Evolutionary conservation across 2,888 invertebrate genomes (phyloP), one percentile per base, ranked within the genome.

Genomic region (Altica lythri): DNA sequence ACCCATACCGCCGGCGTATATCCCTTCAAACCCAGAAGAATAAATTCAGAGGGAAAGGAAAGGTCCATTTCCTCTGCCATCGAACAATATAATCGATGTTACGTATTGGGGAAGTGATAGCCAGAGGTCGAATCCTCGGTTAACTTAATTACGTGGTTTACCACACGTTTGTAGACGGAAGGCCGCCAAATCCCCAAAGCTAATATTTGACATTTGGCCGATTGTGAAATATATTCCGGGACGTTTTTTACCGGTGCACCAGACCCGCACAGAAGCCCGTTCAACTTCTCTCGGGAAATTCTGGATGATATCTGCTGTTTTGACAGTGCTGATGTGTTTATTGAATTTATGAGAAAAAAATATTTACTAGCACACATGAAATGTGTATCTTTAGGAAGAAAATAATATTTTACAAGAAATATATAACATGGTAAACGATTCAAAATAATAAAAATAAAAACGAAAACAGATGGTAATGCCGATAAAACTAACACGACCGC

Each of bases 131-230:
- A 53, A 38, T 38, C 47, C 53, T 42, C 47, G 35, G 53, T 53
- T 44, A 55, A 50, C 55, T 55, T 42, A 40, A 55, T 55, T 55
- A 50, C 35, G 45, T 46, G 55, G 50, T 38, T 18, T 47, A 44
- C 51, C 46, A 45, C 56, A 51, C 51, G 59, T 56, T 56, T 49
- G 54, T 43, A 45, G 44, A 45, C 44, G 45, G 43, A 44, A 34
- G 47, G 32, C 47, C 51, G 27, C 49, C 51, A 50, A 57, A 55
- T 57, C 57, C 60, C 60, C 44, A 59, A 57, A 60, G 61, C 60
- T 55, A 59, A 64, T 62, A 64, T 62, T 64, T 64, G 62, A 62
- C 61, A 53, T 55, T 42, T 53, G 47, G 50, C 51, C 58, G 46
- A 61, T 58, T 56, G 60, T 50, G 52, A 59, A 61, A 61, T 59